Percentiles rank a stretch among this genome's conserved stretches.
These are phyloP conservation scores for Odontophorus gujanensis DNA, from an alignment of 2,113 vertebrate species.

Conservation along the genomic window DNA sequence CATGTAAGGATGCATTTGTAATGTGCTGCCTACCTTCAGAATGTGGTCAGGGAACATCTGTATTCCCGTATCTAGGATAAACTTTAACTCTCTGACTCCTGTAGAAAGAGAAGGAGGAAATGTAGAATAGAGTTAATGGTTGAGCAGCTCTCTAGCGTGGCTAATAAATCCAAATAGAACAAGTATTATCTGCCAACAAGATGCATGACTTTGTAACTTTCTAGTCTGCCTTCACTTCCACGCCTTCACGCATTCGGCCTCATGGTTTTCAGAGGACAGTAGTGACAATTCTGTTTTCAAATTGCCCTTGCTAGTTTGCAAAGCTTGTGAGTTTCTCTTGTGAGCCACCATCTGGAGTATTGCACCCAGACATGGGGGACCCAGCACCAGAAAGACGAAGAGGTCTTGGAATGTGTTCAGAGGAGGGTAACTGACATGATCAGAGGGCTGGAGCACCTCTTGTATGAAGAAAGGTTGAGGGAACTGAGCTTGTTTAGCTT, in stretches of 20 bases:
- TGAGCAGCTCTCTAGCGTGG: not conserved
- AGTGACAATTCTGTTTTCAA: not conserved
- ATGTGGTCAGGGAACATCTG: not conserved
- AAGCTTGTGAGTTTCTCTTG: not conserved
- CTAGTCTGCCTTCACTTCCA: fast-evolving
- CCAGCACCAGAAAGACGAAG: too few relatives aligned
- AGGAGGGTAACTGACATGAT: too few relatives aligned
- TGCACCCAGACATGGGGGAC: too few relatives aligned
- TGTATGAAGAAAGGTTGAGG: too few relatives aligned
- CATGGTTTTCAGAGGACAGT: fast-evolving
- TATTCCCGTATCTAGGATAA: not conserved
- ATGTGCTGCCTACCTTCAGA: not conserved
- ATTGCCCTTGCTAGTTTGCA: not conserved
- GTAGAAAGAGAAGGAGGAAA: not conserved
- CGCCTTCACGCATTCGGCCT: not conserved
- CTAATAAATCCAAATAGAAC: not conserved
- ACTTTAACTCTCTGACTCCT: not conserved
- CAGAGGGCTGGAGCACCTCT: too few relatives aligned
- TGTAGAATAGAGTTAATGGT: not conserved
- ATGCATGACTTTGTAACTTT: not conserved
- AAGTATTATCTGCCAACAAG: not conserved
- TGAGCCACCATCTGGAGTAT: too few relatives aligned
- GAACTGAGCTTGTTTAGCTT: too few relatives aligned
- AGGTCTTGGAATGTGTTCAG: too few relatives aligned
- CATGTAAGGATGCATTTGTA: fast-evolving